These are phyloP conservation scores for Tapirus terrestris DNA, from an alignment of 2,113 vertebrate species.

Conservation along the genomic window DNA sequence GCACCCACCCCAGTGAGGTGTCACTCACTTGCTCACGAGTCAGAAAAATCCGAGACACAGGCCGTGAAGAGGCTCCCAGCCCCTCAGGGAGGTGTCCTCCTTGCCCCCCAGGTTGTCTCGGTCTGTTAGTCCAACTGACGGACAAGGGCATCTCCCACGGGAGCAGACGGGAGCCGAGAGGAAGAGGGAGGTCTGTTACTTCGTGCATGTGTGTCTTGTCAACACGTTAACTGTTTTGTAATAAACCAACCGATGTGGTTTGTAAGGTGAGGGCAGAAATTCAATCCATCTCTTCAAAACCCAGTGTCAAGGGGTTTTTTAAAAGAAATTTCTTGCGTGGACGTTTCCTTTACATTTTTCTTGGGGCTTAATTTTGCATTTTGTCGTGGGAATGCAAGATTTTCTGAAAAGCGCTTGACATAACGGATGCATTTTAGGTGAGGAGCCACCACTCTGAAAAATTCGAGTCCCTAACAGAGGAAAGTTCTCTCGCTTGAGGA, in stretches of 20 bases:
- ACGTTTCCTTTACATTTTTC: background rate
- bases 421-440: fast-evolving
- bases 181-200: fast-evolving
- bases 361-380: background rate
- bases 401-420: background rate
- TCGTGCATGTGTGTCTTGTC: no score
- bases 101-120: fast-evolving
- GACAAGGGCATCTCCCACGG: background rate
- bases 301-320: background rate
- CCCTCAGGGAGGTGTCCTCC: fast-evolving
- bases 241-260: fast-evolving
- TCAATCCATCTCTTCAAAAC: background rate
- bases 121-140: fast-evolving
- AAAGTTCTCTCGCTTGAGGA: background rate
- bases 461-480: fast-evolving
- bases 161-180: fast-evolving
- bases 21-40: fast-evolving
- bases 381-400: background rate
- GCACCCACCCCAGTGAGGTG: fast-evolving
- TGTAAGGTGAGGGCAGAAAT: background rate
- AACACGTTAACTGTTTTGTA: fast-evolving
- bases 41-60: fast-evolving
- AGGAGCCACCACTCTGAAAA: background rate
- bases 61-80: fast-evolving
- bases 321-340: background rate